Conservation (phyloP, 2,888 invertebrate genomes). For the Apamea anceps region DNA sequence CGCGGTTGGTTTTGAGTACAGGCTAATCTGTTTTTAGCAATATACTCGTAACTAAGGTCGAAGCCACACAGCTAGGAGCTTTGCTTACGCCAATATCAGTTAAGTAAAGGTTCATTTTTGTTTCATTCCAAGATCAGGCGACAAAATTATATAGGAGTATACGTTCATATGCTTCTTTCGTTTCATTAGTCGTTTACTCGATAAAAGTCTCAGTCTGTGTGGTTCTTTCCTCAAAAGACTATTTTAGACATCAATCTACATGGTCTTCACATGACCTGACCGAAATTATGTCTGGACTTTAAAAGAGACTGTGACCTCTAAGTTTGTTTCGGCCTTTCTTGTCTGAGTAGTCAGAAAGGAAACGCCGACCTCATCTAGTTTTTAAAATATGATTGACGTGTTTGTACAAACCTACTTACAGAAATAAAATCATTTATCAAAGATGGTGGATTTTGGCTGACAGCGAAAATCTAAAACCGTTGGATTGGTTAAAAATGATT, state of each 20-base stretch:
- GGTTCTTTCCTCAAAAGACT: neutral
- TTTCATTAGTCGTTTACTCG: neutral
- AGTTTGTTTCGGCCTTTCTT: neutral
- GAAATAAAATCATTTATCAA: neutral
- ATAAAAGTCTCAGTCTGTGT: neutral
- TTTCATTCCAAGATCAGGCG: neutral
- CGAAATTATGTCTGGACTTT: neutral
- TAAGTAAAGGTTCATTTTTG: neutral
- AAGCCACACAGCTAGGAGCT: neutral
- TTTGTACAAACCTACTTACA: neutral
- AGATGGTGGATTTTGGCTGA: too few species aligned
- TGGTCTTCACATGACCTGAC: neutral
- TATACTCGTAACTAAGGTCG: neutral
- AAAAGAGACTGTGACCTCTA: neutral
- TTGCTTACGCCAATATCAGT: too few species aligned
- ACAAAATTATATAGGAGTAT: neutral
- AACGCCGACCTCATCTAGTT: neutral
- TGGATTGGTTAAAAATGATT: neutral
- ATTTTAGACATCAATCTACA: neutral
- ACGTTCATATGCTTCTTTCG: neutral
- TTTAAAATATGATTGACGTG: neutral
- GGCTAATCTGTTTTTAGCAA: conserved; percentile 43
- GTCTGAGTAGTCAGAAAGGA: neutral
- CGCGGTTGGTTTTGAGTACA: conserved; percentile 48
- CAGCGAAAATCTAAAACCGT: neutral